These are phyloP conservation scores for Planococcus citri DNA, from an alignment of 1,140 invertebrate species.

Conservation along the genomic window DNA sequence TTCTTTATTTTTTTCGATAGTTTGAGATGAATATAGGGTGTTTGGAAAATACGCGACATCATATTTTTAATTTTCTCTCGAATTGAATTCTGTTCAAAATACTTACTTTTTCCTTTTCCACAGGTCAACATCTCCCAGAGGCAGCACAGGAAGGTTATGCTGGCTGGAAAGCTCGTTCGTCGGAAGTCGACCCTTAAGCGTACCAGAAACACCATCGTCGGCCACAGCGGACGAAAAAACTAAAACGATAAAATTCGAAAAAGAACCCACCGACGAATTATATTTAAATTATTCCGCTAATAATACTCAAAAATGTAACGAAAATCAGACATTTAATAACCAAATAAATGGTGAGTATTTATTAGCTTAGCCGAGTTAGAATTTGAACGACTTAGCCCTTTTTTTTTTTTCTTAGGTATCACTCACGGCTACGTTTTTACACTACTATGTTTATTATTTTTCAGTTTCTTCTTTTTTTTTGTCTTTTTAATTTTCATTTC, in stretches of 20 bases:
- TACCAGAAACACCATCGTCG: background rate
- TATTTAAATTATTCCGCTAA: conserved; percentile 15
- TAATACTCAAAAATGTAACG: conserved; percentile 12
- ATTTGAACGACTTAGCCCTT: background rate
- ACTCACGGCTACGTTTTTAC: background rate
- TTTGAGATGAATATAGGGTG: too few species aligned
- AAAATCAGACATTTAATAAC: conserved; percentile 10
- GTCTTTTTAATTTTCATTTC: background rate
- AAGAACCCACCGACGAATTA: background rate
- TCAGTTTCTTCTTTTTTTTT: background rate
- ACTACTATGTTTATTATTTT: background rate
- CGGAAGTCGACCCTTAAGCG: conserved; percentile 49
- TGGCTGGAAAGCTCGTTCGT: conserved; percentile 88
- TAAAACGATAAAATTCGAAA: background rate
- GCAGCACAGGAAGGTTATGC: conserved; percentile 45
- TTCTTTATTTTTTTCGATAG: background rate
- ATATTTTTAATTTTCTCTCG: too few species aligned
- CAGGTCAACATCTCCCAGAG: conserved; percentile 31
- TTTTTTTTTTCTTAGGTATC: background rate
- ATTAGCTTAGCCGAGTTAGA: background rate
- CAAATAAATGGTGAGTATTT: conserved; percentile 17
- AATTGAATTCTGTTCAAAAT: too few species aligned
- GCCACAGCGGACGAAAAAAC: background rate
- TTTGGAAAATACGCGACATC: too few species aligned
- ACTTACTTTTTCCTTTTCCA: background rate